These are phyloP conservation scores for Anthoscopus minutus DNA, from an alignment of 2,113 vertebrate genomes.

Conservation along the genomic window DNA sequence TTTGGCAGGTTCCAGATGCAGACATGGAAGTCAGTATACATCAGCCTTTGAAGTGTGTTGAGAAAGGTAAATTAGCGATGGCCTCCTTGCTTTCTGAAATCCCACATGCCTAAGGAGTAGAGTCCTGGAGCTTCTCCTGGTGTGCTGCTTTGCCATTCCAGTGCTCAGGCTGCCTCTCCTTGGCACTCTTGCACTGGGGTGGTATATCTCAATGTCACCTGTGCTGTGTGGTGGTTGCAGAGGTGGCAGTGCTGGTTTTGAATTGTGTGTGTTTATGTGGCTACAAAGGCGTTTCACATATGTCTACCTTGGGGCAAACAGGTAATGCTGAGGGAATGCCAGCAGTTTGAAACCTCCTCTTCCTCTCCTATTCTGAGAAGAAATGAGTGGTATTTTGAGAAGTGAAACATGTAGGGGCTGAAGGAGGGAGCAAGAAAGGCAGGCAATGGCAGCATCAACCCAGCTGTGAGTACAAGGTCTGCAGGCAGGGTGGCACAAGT, in stretches of 20 bases:
- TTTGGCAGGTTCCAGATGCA: background rate
- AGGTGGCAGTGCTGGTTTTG: background rate
- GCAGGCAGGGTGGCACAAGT: background rate
- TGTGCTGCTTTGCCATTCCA: background rate
- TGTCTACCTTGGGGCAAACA: background rate
- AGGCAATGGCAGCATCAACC: background rate
- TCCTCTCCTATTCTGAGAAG: background rate
- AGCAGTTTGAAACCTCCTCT: background rate
- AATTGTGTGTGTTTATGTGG: background rate
- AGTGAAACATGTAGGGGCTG: accelerated
- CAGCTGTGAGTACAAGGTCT: background rate
- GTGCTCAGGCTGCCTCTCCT: background rate
- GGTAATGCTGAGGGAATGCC: background rate
- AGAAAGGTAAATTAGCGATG: background rate
- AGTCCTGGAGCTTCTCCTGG: background rate
- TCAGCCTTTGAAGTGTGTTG: background rate
- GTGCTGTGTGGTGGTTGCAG: background rate
- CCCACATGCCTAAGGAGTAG: background rate
- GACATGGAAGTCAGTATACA: background rate
- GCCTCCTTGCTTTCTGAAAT: background rate
- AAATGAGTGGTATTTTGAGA: background rate
- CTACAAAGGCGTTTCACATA: background rate
- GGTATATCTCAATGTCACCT: background rate
- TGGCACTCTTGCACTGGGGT: background rate
- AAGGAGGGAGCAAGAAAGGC: background rate